Evolutionary conservation across 2,888 invertebrate species (phyloP).

Genomic region (Dryomyza anilis): DNA sequence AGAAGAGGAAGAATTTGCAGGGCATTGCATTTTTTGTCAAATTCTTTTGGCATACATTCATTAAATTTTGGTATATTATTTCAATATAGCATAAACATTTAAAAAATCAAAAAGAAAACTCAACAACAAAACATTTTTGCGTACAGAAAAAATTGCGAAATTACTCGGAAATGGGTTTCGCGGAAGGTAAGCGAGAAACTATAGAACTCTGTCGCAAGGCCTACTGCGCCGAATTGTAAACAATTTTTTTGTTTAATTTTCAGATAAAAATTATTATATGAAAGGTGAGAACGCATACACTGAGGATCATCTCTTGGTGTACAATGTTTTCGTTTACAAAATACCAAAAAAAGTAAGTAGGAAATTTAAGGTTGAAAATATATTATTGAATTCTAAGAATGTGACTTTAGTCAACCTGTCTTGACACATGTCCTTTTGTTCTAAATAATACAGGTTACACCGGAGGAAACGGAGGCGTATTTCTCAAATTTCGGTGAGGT

Average conservation of each 20-base stretch:
- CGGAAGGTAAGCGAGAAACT: not conserved
- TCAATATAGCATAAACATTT: not conserved
- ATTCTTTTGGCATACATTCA: not conserved
- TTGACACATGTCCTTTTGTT: not conserved
- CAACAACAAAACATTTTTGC: no score
- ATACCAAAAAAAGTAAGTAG: slow-evolving; percentile 28
- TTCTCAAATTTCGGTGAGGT: slow-evolving; percentile 28
- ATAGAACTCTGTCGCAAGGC: no score
- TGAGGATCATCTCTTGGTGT: slow-evolving; percentile 30
- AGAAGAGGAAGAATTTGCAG: not conserved
- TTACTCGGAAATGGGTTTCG: slow-evolving; percentile 3
- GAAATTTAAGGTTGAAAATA: not conserved
- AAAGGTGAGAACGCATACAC: slow-evolving; percentile 25
- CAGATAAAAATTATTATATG: slow-evolving; percentile 12
- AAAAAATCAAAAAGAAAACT: no score
- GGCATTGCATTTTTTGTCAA: slow-evolving; percentile 3
- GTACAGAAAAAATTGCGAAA: no score
- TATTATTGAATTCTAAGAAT: no score
- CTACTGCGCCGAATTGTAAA: not conserved
- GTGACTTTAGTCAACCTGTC: not conserved
- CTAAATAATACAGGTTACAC: slow-evolving; percentile 14
- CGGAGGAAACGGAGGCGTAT: slow-evolving; percentile 20
- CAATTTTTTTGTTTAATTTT: not conserved
- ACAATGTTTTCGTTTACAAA: slow-evolving; percentile 31
- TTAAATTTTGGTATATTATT: slow-evolving; percentile 8